These are phyloP conservation scores for Shargacucullia verbasci DNA, from an alignment of 2,888 invertebrate genomes.

Conservation along the genomic window DNA sequence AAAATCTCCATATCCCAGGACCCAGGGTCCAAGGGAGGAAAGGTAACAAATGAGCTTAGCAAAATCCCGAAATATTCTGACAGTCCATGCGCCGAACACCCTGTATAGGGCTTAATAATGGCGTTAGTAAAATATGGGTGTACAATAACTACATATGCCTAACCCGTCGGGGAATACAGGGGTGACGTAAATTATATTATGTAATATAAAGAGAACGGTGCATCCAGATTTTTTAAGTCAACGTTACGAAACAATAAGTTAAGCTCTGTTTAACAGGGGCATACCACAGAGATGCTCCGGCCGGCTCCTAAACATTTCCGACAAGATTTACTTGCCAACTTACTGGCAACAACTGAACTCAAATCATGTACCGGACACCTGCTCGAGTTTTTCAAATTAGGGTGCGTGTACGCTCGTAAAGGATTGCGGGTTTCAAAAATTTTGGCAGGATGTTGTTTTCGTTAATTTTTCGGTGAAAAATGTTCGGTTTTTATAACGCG, in stretches of 20 bases:
- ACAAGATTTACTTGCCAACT: slow-evolving; percentile 65
- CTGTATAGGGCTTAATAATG: too few relatives aligned
- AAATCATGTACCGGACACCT: slow-evolving; percentile 36
- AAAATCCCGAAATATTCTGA: too few relatives aligned
- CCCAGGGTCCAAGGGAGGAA: too few relatives aligned
- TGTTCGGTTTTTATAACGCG: neutral
- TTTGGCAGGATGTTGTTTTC: slow-evolving; percentile 22
- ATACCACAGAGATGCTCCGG: slow-evolving; percentile 62
- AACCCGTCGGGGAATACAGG: too few relatives aligned
- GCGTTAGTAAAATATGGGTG: too few relatives aligned
- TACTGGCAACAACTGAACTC: slow-evolving; percentile 32
- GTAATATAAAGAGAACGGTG: too few relatives aligned
- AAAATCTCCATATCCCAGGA: too few relatives aligned
- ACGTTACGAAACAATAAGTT: slow-evolving; percentile 62
- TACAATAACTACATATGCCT: too few relatives aligned
- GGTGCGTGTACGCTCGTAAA: slow-evolving; percentile 36
- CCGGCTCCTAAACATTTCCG: slow-evolving; percentile 56
- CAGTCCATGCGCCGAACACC: too few relatives aligned
- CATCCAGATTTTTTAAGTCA: too few relatives aligned
- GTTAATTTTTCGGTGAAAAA: neutral
- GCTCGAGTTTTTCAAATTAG: slow-evolving; percentile 48
- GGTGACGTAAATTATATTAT: too few relatives aligned
- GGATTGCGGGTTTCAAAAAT: slow-evolving; percentile 27
- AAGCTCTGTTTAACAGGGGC: slow-evolving; percentile 67
- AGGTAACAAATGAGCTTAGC: too few relatives aligned